Evolutionary conservation across 1,140 invertebrate species (phyloP).

Genomic region (Plutomurus gul): DNA sequence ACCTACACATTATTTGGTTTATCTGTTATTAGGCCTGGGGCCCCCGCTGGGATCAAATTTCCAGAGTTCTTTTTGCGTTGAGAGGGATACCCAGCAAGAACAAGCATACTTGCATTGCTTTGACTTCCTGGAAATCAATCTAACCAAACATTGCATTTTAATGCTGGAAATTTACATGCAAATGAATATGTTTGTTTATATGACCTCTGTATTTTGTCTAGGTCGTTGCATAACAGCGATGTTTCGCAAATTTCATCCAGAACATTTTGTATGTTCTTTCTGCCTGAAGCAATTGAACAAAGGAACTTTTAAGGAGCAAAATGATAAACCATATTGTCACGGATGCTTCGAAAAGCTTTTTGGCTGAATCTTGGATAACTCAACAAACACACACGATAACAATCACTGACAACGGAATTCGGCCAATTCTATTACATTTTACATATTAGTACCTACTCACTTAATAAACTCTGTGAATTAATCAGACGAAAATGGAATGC

Average conservation of each 20-base stretch:
- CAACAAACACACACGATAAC: too few species aligned
- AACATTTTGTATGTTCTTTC: slow-evolving; percentile 98
- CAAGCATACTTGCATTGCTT: too few species aligned
- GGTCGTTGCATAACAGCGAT: slow-evolving; percentile 98
- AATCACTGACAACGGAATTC: too few species aligned
- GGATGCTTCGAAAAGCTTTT: slow-evolving; percentile 96
- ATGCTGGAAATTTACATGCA: background rate
- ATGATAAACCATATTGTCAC: slow-evolving; percentile 98
- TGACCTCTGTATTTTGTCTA: slow-evolving; percentile 60
- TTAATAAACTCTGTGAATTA: too few species aligned
- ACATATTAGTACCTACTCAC: too few species aligned
- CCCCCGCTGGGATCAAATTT: too few species aligned
- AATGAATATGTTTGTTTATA: slow-evolving; percentile 4
- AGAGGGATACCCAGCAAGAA: too few species aligned
- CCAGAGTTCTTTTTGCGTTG: too few species aligned
- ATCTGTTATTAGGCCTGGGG: too few species aligned
- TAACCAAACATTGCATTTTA: background rate
- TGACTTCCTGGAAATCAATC: too few species aligned
- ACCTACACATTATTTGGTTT: slow-evolving; percentile 7
- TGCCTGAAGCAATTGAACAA: slow-evolving; percentile 97
- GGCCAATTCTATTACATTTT: too few species aligned
- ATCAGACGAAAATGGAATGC: too few species aligned
- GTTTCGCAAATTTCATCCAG: slow-evolving; percentile 98
- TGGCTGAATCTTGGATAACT: slow-evolving; percentile 59
- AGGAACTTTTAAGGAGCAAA: slow-evolving; percentile 97